Evolutionary conservation across 1,140 invertebrate genomes (phyloP), one percentile per base, ranked within the genome.

Genomic region (Pseudomyrmex sp.): DNA sequence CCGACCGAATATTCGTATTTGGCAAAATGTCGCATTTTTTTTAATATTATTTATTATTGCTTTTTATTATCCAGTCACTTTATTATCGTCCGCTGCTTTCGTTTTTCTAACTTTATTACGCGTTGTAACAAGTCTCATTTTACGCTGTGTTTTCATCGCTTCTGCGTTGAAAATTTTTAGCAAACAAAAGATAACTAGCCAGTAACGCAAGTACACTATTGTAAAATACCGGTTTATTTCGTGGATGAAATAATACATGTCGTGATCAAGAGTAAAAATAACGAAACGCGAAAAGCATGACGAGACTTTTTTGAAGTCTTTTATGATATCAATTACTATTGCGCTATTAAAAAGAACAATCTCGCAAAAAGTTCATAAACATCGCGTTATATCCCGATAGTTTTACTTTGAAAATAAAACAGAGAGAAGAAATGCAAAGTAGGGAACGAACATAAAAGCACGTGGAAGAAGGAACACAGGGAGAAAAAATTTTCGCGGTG

Each of bases 11-110:
- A 68, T 70, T 75, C 35, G 66, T 54, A 79, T 66, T 65, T 58
- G 52, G 46, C 35, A 18, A 15, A 77, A 12, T 35, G 4, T 58
- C 44, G 18, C 20, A 8, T 58, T 80, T 70, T 80, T 61, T 59
- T 82, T 82, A 75, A 54, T 75, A 75, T 75, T 82, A 82, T 73
- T 82, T 82, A 73, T 73, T 52, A 66, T 80, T 59, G 59, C 73
- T 44, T 48, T 70, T 76, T 76, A 68, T 83, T 58, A 68, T 12
- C 5, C 2, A 2, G 10, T 44, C 12, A 18, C 18, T 44, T 48
- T 13, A 26, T 13, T 13, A 2, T n/a, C 54, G 56, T 5, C 5
- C 12, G 9, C 52, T 44, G 54, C 12, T 44, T 15, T 26, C 46
- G 65, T 70, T 63, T 5, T 35, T 70, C 50, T n/a, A 80, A 70